Evolutionary conservation across 2,888 invertebrate species (phyloP), one percentile per base, ranked within the genome.

Genomic region (Mamestra brassicae): DNA sequence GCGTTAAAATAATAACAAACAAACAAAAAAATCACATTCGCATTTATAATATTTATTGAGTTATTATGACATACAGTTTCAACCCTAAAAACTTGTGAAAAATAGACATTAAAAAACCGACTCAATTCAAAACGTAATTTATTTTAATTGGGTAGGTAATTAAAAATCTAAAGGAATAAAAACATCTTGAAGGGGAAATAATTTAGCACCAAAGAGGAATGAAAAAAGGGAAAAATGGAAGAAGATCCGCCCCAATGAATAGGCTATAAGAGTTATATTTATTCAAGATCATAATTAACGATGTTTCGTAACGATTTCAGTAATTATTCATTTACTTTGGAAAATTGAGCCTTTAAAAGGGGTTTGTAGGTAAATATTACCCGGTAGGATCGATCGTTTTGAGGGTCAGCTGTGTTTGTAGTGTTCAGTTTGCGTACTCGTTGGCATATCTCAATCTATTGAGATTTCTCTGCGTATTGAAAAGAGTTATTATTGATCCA

Each of bases 151-250:
- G 69, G 45, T 47, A 64, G 42, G 36, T 76, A 79, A 79, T 79
- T 76, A 81, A 71, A 74, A 79, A 78, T 65, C 52, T 69, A 72
- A 79, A 67, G 45, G 66, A 65, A 76, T 71, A 76, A 83, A 81
- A 81, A 72, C 78, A 81, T 80, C 83, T 80, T 76, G 47, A 67
- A 76, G 57, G 17, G 60, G 72, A 72, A 82, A 82, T 69, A 81
- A 82, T 81, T 83, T 67, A 74, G 52, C 62, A 42, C 34, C 66
- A 55, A 45, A 63, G 60, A 15, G 45, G 69, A 75, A 71, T 62
- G 50, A 34, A 74, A 71, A 75, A 75, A 64, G 50, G 50, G 26
- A 71, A 77, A 84, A 78, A 70, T 38, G 26, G 73, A 52, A 50
- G 50, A 57, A 57, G 57, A 63, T 55, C 26, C 73, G 34, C 62